These are phyloP conservation scores for Rhadina sibilatrix DNA, from an alignment of 2,113 vertebrate genomes.

Conservation along the genomic window DNA sequence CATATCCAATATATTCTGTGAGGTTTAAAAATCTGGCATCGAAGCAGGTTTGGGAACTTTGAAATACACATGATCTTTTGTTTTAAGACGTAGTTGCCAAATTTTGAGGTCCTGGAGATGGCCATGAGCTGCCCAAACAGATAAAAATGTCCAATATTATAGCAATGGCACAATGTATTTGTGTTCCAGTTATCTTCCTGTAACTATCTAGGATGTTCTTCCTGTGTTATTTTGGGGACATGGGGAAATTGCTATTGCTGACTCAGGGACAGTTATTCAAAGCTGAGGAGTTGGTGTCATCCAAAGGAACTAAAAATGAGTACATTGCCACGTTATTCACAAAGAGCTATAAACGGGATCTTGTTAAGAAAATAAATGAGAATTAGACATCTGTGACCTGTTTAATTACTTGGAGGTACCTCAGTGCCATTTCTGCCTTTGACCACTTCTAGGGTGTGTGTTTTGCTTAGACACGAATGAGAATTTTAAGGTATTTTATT, in stretches of 20 bases:
- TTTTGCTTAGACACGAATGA: neutral
- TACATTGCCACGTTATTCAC: neutral
- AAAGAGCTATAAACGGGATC: neutral
- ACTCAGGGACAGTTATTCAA: neutral
- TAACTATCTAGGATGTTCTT: neutral
- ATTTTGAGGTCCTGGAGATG: neutral
- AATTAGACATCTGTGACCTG: neutral
- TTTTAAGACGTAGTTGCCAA: accelerated
- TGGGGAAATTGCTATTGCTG: neutral
- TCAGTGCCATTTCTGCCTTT: neutral
- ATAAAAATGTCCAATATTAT: neutral
- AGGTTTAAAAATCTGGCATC: neutral
- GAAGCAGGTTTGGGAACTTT: neutral
- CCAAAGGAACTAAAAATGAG: neutral
- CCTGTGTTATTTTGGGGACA: neutral
- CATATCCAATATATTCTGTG: neutral
- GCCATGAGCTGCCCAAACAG: neutral
- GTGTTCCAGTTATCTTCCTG: neutral
- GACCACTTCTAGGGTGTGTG: accelerated
- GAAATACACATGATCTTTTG: neutral
- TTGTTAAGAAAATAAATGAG: neutral
- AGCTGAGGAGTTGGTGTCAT: neutral
- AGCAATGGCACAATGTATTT: neutral
- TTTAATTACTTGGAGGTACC: neutral
- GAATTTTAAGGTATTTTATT: neutral